These are phyloP conservation scores for Glaucomys volans DNA, from an alignment of 2,113 vertebrate species.

Conservation along the genomic window DNA sequence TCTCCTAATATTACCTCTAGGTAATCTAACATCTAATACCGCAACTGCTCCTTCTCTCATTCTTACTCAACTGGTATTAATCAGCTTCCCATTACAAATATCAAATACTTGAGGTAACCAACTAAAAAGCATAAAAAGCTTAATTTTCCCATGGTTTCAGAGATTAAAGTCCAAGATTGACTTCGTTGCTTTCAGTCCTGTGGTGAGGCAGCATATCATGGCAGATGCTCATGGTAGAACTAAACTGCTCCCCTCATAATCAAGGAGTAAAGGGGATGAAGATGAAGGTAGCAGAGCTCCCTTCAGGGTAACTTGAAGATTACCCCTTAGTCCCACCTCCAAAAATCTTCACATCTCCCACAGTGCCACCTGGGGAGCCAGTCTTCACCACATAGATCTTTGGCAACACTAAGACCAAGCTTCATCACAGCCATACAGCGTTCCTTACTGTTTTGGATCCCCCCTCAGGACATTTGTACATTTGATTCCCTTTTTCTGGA, in stretches of 20 bases:
- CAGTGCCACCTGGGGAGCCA: accelerated
- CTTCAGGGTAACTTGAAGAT: accelerated
- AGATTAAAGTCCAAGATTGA: background rate
- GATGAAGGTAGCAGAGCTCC: background rate
- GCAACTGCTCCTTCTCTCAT: background rate
- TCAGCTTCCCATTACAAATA: background rate
- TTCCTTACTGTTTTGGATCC: background rate
- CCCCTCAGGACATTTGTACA: background rate
- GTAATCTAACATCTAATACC: background rate
- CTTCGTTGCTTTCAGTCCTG: no score
- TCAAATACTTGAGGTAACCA: background rate
- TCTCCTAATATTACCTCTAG: background rate
- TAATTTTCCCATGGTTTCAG: background rate
- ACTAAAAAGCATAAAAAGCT: background rate
- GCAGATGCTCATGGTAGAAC: no score
- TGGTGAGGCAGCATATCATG: no score
- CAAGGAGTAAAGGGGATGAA: background rate
- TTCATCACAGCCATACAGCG: background rate
- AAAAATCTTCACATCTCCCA: accelerated
- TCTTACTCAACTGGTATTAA: background rate
- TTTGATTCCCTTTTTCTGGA: background rate
- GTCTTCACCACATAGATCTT: no score
- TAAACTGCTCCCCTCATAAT: background rate
- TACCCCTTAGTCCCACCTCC: background rate
- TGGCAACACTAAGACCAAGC: no score